These are phyloP conservation scores for Pseudonaja textilis DNA, from an alignment of 2,113 vertebrate genomes.

Conservation along the genomic window DNA sequence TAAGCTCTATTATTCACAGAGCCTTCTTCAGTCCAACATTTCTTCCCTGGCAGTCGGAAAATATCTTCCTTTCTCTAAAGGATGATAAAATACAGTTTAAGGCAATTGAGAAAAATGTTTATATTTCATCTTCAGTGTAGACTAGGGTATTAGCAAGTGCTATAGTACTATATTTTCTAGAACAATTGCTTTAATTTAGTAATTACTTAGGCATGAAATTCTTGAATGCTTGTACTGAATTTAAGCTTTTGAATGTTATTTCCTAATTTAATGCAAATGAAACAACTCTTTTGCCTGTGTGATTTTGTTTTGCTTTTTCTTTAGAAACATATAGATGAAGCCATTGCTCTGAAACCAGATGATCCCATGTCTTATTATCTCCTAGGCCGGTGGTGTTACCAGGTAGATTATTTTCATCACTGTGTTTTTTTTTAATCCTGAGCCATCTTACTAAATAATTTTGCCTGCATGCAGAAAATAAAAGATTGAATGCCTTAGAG, in stretches of 20 bases:
- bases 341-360: conserved; percentile 72
- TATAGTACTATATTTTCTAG: neutral
- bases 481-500: neutral
- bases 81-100: neutral
- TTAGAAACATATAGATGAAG: conserved; percentile 76
- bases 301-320: conserved; percentile 6
- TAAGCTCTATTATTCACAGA: neutral
- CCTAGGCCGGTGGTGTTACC: conserved; percentile 78
- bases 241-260: neutral
- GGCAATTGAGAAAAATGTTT: neutral
- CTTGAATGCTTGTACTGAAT: rapidly evolving
- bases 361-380: conserved; percentile 74
- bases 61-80: neutral
- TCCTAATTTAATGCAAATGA: neutral
- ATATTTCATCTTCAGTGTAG: neutral
- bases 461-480: neutral
- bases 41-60: neutral
- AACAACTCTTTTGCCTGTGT: neutral
- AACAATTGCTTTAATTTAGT: neutral
- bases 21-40: neutral
- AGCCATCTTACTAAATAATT: neutral
- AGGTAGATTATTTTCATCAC: conserved; percentile 57
- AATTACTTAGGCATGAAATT: neutral
- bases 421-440: neutral
- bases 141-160: neutral